Conservation (phyloP, 1,140 invertebrate species). For the Tetranychus urticae region DNA sequence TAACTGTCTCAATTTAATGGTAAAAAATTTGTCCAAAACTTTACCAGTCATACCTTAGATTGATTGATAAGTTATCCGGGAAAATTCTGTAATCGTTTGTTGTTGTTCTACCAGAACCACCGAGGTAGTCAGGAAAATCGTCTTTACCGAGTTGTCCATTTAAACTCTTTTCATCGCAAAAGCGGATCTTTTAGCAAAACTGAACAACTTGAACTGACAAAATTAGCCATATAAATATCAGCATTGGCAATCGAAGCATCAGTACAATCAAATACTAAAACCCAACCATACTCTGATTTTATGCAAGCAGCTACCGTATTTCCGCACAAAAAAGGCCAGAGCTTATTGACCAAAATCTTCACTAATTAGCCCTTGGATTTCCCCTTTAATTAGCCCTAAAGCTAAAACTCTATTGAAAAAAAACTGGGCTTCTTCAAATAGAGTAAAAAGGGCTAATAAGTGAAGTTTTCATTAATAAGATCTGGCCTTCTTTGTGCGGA, state of each 20-base stretch:
- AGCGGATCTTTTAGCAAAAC: background rate
- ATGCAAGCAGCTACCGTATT: background rate
- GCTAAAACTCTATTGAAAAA: too few relatives aligned
- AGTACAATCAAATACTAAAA: slow-evolving; percentile 4
- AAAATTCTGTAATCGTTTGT: background rate
- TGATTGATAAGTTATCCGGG: background rate
- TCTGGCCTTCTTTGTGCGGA: too few relatives aligned
- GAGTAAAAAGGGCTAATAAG: too few relatives aligned
- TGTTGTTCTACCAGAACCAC: background rate
- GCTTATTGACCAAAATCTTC: too few relatives aligned
- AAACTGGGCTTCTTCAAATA: too few relatives aligned
- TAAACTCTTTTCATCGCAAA: slow-evolving; percentile 1
- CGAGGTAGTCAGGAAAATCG: slow-evolving; percentile 2
- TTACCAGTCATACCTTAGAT: too few relatives aligned
- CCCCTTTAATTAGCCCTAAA: too few relatives aligned
- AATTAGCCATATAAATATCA: slow-evolving; percentile 3
- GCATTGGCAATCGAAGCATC: slow-evolving; percentile 1
- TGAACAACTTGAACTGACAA: background rate
- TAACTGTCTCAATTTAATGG: too few relatives aligned
- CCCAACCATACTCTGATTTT: background rate
- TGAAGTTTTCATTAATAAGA: too few relatives aligned
- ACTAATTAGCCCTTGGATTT: too few relatives aligned
- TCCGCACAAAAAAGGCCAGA: too few relatives aligned
- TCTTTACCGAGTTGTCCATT: background rate
- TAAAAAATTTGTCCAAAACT: too few relatives aligned